phyloP scores from a whole-genome alignment of 2,113 vertebrate species.

The Malaclemys terrapin region DNA sequence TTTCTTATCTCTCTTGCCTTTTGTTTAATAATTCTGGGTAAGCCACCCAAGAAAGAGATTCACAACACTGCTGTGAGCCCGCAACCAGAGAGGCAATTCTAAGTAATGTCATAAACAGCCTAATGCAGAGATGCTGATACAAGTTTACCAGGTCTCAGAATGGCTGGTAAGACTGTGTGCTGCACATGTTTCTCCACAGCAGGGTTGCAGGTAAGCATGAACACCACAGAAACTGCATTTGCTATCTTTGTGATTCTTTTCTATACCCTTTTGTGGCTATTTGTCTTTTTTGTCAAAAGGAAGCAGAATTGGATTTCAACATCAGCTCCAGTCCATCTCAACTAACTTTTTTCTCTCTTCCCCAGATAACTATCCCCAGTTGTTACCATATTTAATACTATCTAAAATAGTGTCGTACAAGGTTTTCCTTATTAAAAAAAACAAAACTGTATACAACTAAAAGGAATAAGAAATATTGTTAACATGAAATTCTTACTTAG shows the following conservation, averaged over 20 bases:
- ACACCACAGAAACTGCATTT: neutral
- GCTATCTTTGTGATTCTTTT: neutral
- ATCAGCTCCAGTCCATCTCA: neutral
- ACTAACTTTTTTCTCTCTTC: neutral
- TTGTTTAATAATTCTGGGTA: neutral
- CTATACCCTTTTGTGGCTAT: neutral
- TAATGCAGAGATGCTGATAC: neutral
- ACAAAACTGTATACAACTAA: neutral
- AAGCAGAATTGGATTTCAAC: neutral
- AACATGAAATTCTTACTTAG: neutral
- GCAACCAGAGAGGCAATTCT: neutral
- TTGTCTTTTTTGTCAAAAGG: neutral
- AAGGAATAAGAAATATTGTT: neutral
- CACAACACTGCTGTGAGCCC: neutral
- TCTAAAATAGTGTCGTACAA: neutral
- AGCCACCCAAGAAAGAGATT: neutral
- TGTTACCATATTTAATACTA: neutral
- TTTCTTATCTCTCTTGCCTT: neutral
- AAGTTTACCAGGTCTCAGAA: neutral
- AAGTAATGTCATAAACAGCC: neutral
- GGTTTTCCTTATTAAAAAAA: neutral
- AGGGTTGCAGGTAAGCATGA: neutral
- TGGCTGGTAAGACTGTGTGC: neutral
- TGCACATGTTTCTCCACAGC: neutral
- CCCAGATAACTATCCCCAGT: neutral